Evolutionary conservation across 2,113 vertebrate species (phyloP), one percentile per base, ranked within the genome.

Genomic region (Esox niger): DNA sequence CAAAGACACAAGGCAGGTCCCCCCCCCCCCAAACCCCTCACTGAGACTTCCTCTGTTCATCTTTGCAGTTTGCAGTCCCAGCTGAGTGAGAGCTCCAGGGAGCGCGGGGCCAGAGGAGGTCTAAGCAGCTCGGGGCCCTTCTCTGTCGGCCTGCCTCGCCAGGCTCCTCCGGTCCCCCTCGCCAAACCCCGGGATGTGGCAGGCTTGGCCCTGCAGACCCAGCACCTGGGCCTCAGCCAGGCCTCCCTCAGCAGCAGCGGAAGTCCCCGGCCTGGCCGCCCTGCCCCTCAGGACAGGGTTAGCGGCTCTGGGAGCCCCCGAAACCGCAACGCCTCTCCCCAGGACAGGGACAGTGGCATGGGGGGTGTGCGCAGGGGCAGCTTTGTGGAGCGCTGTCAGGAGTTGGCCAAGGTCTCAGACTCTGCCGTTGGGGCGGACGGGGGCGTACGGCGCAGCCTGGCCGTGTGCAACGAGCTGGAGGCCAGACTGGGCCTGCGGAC

Each of bases 321-420:
- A 61, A 0, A 68, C 69, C 0, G 33, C n/a, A 32, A 82, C 55
- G 5, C 29, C 6, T 38, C 58, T 27, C 62, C 65, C 38, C 76
- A 6, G 21, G 82, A 79, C 69, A 63, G 1, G 32, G 80, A 86
- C 10, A 55, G 71, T 13, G 77, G 79, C 1, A 70, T 68, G 15
- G 84, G 7, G 2, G 46, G 77, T 0, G 62, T 85, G 0, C 86
- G 88, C 0, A 78, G 88, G 47, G 94, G 94, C 20, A 94, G 90
- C 80, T 95, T 95, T 0, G 94, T 93, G 35, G 94, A 95, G 77
- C 91, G 94, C 33, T 96, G 94, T 71, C 93, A 96, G 74, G 94
- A 95, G 69, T 88, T 92, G 8, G 95, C 91, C 1, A 93, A 92
- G 26, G 85, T 77, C 26, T 88, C 89, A 0, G 93, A 93, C 35